Evolutionary conservation across 2,113 vertebrate genomes (phyloP).

Genomic region (Prochilodus magdalenae): DNA sequence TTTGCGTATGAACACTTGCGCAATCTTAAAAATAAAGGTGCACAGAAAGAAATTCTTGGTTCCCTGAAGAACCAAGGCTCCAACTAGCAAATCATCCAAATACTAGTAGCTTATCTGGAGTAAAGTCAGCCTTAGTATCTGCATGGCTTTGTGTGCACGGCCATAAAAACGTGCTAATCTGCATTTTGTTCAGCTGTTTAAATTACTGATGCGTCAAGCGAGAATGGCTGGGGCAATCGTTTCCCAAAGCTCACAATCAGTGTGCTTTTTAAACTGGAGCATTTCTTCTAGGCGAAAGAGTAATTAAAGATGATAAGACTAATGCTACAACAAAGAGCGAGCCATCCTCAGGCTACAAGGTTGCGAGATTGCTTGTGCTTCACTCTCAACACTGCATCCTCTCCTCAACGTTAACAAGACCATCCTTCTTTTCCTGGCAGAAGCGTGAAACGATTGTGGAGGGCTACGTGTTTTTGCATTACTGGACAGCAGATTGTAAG

Average conservation of each 20-base stretch:
- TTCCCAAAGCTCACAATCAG: conserved; percentile 41
- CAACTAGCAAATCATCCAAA: not conserved
- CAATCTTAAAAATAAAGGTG: not conserved
- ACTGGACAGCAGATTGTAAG: conserved; percentile 13
- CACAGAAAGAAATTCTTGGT: not conserved
- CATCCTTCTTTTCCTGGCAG: not conserved
- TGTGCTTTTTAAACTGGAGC: conserved; percentile 49
- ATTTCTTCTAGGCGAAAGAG: conserved; percentile 32
- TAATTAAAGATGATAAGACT: conserved; percentile 53
- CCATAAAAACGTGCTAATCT: conserved; percentile 30
- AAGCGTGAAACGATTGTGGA: not conserved
- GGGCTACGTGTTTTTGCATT: conserved; percentile 12
- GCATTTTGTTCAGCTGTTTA: conserved; percentile 46
- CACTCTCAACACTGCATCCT: not conserved
- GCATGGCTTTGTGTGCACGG: conserved; percentile 21
- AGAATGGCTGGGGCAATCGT: conserved; percentile 30
- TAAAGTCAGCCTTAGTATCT: conserved; percentile 37
- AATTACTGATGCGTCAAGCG: conserved; percentile 51
- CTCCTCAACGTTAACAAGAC: not conserved
- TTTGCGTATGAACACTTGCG: not conserved
- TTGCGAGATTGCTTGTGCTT: not conserved
- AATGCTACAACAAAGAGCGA: conserved; percentile 35
- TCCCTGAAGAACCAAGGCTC: not conserved
- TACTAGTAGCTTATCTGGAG: not conserved
- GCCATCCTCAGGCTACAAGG: not conserved